Percentiles rank a stretch among this genome's conserved stretches.
Evolutionary conservation across 2,113 vertebrate genomes (phyloP).

Genomic region (Tricholaema leucomelas): DNA sequence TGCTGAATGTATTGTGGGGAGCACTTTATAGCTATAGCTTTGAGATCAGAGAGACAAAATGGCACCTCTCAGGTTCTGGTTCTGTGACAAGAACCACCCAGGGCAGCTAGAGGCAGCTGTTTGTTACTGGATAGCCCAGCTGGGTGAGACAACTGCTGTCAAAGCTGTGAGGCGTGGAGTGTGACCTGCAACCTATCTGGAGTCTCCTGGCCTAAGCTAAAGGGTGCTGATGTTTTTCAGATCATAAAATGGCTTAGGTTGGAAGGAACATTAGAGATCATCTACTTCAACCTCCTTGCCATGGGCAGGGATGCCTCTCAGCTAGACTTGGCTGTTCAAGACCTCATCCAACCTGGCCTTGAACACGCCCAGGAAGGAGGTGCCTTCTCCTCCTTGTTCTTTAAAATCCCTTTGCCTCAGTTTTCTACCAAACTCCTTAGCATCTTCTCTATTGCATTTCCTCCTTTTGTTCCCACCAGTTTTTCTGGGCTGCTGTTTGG

Average conservation of each 20-base stretch:
- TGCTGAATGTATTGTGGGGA: rapidly evolving
- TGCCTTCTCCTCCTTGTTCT: neutral
- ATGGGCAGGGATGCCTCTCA: too few relatives aligned
- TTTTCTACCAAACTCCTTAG: neutral
- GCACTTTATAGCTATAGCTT: neutral
- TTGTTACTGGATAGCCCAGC: neutral
- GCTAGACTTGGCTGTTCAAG: too few relatives aligned
- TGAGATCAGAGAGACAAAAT: neutral
- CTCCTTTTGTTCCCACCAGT: neutral
- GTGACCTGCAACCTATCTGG: neutral
- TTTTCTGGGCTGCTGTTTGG: neutral
- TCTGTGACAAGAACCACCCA: neutral
- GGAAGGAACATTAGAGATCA: too few relatives aligned
- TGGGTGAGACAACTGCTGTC: neutral
- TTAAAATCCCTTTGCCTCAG: neutral
- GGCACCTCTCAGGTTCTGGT: neutral
- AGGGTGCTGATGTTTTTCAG: neutral
- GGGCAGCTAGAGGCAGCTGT: neutral
- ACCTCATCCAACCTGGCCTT: too few relatives aligned
- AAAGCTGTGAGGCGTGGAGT: neutral
- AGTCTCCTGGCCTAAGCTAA: neutral
- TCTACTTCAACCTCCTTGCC: too few relatives aligned
- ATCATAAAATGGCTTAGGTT: too few relatives aligned
- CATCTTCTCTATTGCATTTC: neutral
- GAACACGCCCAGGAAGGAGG: too few relatives aligned